Evolutionary conservation across 2,888 invertebrate species (phyloP).

Genomic region (Drosophila antonietae): DNA sequence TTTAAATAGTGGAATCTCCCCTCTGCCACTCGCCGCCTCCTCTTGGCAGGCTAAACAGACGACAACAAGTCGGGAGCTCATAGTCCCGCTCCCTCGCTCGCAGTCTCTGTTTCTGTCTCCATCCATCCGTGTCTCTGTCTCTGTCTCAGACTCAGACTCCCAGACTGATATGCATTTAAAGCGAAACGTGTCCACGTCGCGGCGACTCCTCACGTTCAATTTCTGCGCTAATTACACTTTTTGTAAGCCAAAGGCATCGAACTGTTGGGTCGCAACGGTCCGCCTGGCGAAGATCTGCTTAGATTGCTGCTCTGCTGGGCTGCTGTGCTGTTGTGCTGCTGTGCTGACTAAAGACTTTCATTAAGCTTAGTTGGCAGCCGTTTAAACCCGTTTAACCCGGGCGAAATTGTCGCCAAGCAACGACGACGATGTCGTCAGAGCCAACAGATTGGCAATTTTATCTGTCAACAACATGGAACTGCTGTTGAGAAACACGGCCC

Average conservation of each 20-base stretch:
- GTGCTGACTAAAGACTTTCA: conserved; percentile 73
- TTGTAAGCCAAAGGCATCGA: conserved; percentile 72
- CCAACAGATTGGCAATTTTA: conserved; percentile 74
- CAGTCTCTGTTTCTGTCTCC: conserved; percentile 2
- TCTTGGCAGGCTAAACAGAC: conserved; percentile 11
- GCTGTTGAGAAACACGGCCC: conserved; percentile 51
- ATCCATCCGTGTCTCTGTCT: conserved; percentile 18
- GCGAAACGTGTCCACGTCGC: conserved; percentile 73
- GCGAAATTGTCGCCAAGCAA: conserved; percentile 70
- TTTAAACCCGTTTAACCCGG: conserved; percentile 76
- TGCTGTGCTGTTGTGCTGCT: conserved; percentile 31
- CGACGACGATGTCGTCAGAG: conserved; percentile 45
- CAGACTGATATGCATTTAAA: conserved; percentile 78
- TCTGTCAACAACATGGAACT: conserved; percentile 78
- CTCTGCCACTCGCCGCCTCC: background rate
- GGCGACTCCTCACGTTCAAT: conserved; percentile 72
- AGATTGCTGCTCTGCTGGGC: conserved; percentile 53
- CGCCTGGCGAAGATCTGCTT: conserved; percentile 62
- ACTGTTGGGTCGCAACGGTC: conserved; percentile 27
- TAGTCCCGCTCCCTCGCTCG: background rate
- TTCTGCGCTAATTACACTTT: conserved; percentile 83
- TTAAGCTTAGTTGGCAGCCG: conserved; percentile 75
- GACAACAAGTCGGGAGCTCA: conserved; percentile 25
- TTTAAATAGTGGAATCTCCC: conserved; percentile 61
- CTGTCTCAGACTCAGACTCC: conserved; percentile 27